Evolutionary conservation across 1,140 invertebrate species (phyloP), one percentile per base, ranked within the genome.

Genomic region (Condylostylus longicornis): DNA sequence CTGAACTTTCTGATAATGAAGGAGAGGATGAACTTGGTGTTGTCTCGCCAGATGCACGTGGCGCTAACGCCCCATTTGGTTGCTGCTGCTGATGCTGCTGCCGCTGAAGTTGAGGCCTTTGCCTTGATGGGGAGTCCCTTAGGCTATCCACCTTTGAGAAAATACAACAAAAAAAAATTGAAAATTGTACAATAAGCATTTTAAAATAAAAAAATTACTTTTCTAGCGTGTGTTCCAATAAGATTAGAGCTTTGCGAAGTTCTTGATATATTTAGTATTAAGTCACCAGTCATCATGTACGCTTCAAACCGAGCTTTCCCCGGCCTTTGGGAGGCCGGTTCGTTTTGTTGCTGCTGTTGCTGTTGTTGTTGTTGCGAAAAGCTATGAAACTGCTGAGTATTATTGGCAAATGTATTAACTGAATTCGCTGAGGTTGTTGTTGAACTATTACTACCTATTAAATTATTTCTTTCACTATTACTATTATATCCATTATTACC

Each of bases 241-340:
- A 75, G 56, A 45, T 66, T 64, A 33, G 65, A 65, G 43, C 65
- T 70, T 44, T 78, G 77, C 25, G 74, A 72, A 14, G 79, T 82
- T 37, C 82, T 67, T 18, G 86, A 85, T 35, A 93, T 68, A 63
- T 91, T 93, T 35, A 95, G 68, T 61, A 94, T 93, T 42, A 90
- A 68, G 54, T 94, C 88, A 8, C 89, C 89, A n/a, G 89, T 94
- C 89, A 95, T 94, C 74, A 93, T 86, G 65, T 87, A 94, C 15
- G 87, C 84, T 63, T 94, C 89, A 63, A 84, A 91, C 49, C 74
- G 68, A 31, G 57, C 54, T 37, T 60, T 58, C 54, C 52, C 67
- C 51, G 42, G 60, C 45, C 42, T 65, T 43, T 42, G 67, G 42
- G 48, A 52, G 34, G 44, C 53, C 33, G 53, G 58, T 28, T 56